Conservation (phyloP, 1,140 invertebrate genomes). For the Eufriesea mexicana region DNA sequence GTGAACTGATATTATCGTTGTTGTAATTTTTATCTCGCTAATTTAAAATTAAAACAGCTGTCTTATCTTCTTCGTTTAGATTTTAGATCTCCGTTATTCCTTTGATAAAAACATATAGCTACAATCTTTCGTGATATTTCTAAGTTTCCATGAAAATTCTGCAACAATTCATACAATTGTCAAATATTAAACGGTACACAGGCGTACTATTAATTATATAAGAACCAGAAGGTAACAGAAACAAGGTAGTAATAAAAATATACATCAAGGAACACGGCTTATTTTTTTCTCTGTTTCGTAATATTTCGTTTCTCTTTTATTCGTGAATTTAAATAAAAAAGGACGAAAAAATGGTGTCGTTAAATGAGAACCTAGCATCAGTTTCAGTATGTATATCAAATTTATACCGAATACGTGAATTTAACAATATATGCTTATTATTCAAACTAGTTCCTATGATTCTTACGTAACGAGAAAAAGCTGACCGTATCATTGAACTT, state of each 20-base stretch:
- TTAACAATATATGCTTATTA: not conserved
- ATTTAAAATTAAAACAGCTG: no score
- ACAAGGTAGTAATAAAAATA: no score
- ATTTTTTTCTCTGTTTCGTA: no score
- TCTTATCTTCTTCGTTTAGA: no score
- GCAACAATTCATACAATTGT: not conserved
- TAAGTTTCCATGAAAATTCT: not conserved
- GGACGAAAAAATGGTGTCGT: not conserved
- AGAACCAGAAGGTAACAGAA: not conserved
- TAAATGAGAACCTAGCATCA: not conserved
- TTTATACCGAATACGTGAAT: not conserved
- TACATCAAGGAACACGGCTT: no score
- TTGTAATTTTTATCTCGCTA: no score
- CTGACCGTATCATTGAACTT: not conserved
- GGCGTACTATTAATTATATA: not conserved
- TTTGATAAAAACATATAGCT: no score
- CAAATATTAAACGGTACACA: not conserved
- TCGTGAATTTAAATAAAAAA: no score
- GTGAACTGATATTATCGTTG: no score
- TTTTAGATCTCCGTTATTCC: no score
- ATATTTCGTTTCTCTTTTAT: no score
- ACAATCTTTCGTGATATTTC: no score
- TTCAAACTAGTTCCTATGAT: slow-evolving; percentile 17
- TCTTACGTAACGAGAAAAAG: slow-evolving; percentile 29
- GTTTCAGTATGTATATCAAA: not conserved